Evolutionary conservation across 2,888 invertebrate species (phyloP).

Genomic region (Apamea sordens): DNA sequence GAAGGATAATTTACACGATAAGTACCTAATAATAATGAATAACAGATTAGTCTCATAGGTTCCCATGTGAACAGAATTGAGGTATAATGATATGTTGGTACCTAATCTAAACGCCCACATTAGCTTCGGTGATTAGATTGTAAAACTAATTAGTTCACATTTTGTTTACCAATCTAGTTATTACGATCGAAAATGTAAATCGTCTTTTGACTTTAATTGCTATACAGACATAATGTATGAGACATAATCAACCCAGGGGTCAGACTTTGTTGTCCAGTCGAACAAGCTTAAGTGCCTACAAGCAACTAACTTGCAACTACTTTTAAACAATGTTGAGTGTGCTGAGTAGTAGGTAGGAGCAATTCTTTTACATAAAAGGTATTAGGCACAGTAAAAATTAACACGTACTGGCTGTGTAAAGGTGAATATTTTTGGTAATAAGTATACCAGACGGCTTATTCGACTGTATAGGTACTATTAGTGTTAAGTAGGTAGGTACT

Average conservation of each 20-base stretch:
- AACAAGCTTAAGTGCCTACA: not conserved
- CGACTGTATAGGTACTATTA: too few species aligned
- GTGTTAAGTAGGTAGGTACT: too few species aligned
- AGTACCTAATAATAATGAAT: conserved; percentile 19
- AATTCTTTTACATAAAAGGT: too few species aligned
- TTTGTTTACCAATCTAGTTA: not conserved
- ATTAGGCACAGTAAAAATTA: too few species aligned
- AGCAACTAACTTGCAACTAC: not conserved
- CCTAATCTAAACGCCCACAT: conserved; percentile 29
- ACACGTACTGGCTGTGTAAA: too few species aligned
- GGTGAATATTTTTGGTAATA: too few species aligned
- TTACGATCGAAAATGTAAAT: not conserved
- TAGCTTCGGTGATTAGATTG: conserved; percentile 33
- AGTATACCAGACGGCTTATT: too few species aligned
- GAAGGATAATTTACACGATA: conserved; percentile 30
- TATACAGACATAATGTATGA: not conserved
- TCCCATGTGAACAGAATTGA: conserved; percentile 33
- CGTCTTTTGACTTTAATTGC: not conserved
- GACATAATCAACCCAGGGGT: not conserved
- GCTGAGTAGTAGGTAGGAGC: not conserved
- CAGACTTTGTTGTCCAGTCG: not conserved
- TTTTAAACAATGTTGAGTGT: not conserved
- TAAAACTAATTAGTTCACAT: conserved; percentile 21
- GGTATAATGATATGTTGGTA: conserved; percentile 10
- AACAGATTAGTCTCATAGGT: conserved; percentile 24